Percentiles rank a stretch among this genome's conserved stretches.
phyloP scores from a whole-genome alignment of 1,140 invertebrate species.

The Meteorus sp. region DNA sequence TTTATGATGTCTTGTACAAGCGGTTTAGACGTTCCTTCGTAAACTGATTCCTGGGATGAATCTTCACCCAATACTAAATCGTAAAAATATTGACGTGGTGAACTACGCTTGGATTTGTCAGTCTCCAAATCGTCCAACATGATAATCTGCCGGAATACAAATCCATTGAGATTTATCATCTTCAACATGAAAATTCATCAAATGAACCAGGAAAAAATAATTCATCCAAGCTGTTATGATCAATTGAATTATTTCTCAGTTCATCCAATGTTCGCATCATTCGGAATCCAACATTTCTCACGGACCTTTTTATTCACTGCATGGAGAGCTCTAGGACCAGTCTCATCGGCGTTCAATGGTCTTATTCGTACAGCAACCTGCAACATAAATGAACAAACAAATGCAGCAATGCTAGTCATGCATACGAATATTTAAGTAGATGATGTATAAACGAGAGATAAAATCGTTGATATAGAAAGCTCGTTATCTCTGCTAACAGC shows the following conservation, averaged over 20 bases:
- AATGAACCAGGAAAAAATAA: neutral
- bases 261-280: too few species aligned
- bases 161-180: neutral
- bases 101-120: conserved; percentile 65
- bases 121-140: conserved; percentile 67
- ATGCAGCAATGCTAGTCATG: too few species aligned
- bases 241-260: neutral
- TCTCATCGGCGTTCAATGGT: conserved; percentile 41
- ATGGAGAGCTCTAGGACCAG: conserved; percentile 40
- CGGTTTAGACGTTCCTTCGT: conserved; percentile 77
- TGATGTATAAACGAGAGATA: neutral
- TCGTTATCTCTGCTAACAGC: too few species aligned
- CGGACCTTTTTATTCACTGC: conserved; percentile 47
- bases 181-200: neutral
- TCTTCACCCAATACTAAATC: conserved; percentile 83
- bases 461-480: neutral
- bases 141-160: conserved; percentile 64
- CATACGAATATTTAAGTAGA: conserved; percentile 4
- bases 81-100: conserved; percentile 81
- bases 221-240: too few species aligned
- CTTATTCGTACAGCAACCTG: conserved; percentile 57
- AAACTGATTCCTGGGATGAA: conserved; percentile 82
- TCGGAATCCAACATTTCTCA: neutral
- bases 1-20: conserved; percentile 85
- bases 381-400: conserved; percentile 21